Percentiles rank a stretch among this genome's conserved stretches.
These are phyloP conservation scores for Chaunax sp. DNA, from an alignment of 2,797 vertebrate species.

Conservation along the genomic window DNA sequence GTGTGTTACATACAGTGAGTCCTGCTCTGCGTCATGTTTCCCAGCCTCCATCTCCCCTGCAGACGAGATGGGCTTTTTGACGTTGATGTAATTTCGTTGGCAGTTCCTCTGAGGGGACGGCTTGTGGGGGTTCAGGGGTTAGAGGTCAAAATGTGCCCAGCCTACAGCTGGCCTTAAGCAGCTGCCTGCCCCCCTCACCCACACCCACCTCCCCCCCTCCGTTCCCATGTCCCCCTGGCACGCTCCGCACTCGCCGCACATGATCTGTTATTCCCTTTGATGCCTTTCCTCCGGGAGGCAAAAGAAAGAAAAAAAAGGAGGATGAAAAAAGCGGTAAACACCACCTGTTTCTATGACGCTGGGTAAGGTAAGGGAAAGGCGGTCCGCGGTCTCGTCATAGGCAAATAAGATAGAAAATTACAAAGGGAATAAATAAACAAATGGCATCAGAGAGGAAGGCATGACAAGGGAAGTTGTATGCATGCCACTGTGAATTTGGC, in stretches of 20 bases:
- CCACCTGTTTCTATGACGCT: conserved; percentile 80
- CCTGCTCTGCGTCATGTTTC: conserved; percentile 48
- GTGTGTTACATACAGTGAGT: conserved; percentile 26
- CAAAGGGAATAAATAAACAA: conserved; percentile 62
- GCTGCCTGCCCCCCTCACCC: conserved; percentile 32
- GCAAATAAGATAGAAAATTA: conserved; percentile 46
- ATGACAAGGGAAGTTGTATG: conserved; percentile 16
- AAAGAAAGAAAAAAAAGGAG: conserved; percentile 36
- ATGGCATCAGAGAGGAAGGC: conserved; percentile 50
- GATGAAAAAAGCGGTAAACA: conserved; percentile 69
- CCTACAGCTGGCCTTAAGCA: conserved; percentile 67
- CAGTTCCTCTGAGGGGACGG: conserved; percentile 63
- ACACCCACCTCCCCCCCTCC: conserved; percentile 4
- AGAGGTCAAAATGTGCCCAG: conserved; percentile 73
- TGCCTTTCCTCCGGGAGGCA: conserved; percentile 72
- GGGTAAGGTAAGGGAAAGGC: conserved; percentile 57
- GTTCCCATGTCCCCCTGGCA: conserved; percentile 64
- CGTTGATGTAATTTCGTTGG: conserved; percentile 79
- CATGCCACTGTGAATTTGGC: conserved; percentile 35
- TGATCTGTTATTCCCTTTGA: conserved; percentile 82
- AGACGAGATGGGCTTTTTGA: conserved; percentile 53
- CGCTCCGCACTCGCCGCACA: conserved; percentile 69
- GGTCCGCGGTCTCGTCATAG: conserved; percentile 68
- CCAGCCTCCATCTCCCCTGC: conserved; percentile 38
- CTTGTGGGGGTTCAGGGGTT: conserved; percentile 57